These are phyloP conservation scores for Nomada ferruginata DNA, from an alignment of 2,888 invertebrate species.

Conservation along the genomic window DNA sequence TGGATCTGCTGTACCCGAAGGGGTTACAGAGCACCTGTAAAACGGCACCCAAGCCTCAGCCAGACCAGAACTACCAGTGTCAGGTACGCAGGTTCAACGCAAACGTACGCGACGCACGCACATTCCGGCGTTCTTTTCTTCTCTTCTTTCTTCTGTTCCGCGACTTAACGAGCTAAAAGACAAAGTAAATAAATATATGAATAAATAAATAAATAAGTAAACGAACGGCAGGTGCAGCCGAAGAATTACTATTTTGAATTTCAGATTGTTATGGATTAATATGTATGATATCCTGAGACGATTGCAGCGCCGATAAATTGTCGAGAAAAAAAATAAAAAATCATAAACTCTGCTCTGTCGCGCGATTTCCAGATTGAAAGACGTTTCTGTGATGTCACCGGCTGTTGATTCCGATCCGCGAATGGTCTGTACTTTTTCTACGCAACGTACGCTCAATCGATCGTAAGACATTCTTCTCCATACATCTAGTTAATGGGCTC, in stretches of 20 bases:
- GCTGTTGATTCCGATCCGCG: constrained; percentile 4
- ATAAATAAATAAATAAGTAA: not conserved
- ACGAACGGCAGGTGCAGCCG: constrained; percentile 1
- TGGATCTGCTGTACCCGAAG: constrained; percentile 79
- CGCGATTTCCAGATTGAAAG: constrained; percentile 3
- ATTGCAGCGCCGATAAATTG: constrained; percentile 11
- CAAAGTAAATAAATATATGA: not conserved
- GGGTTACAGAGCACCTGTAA: constrained; percentile 77
- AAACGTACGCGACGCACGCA: constrained; percentile 7
- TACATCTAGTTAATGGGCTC: not conserved
- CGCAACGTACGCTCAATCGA: not conserved
- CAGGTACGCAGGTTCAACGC: constrained; percentile 70
- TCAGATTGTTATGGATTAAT: constrained; percentile 55
- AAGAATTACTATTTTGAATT: constrained; percentile 50
- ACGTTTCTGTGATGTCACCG: not conserved
- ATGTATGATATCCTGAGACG: constrained; percentile 27
- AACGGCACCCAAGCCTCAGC: constrained; percentile 81
- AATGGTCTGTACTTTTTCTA: constrained; percentile 26
- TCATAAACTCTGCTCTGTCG: not conserved
- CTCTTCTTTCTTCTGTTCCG: constrained; percentile 16
- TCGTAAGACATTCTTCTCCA: not conserved
- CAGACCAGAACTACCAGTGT: constrained; percentile 84
- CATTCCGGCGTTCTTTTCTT: not conserved
- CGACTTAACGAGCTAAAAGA: not conserved
- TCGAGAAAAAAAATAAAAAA: not conserved